phyloP scores from a whole-genome alignment of 2,113 vertebrate species.

The Protomyctophum bolini region DNA sequence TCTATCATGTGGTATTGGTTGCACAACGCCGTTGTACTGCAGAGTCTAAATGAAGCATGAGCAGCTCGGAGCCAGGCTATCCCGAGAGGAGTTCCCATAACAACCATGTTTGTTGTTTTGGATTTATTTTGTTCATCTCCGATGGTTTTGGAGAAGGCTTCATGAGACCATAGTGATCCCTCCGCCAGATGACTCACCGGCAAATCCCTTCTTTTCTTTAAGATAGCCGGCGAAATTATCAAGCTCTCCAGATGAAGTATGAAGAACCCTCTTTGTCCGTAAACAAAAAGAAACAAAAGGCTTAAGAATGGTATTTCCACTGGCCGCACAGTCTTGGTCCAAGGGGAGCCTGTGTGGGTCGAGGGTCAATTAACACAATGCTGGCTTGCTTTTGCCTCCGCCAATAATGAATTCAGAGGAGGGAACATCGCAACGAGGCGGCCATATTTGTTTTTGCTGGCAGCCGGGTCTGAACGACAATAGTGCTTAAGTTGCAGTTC shows the following conservation, averaged over 20 bases:
- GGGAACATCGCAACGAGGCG: conserved; percentile 56
- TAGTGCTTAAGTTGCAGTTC: conserved; percentile 46
- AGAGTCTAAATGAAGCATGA: conserved; percentile 3
- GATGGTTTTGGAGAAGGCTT: conserved; percentile 19
- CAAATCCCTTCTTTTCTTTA: conserved; percentile 28
- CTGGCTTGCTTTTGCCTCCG: conserved; percentile 37
- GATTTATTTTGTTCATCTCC: conserved; percentile 52
- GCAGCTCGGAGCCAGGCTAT: not conserved
- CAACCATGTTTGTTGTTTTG: conserved; percentile 49
- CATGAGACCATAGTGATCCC: conserved; percentile 37
- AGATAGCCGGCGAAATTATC: conserved; percentile 35
- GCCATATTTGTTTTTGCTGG: conserved; percentile 74
- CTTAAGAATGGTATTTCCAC: conserved; percentile 63
- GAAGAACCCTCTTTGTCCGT: conserved; percentile 53
- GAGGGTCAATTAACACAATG: conserved; percentile 67
- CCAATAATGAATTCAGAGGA: conserved; percentile 56
- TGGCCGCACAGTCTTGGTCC: conserved; percentile 44
- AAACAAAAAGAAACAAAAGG: conserved; percentile 62
- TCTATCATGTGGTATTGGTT: too few relatives aligned
- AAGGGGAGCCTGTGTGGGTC: conserved; percentile 61
- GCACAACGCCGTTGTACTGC: not conserved
- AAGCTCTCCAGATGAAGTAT: conserved; percentile 38
- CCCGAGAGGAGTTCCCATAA: conserved; percentile 47
- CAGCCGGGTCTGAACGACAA: conserved; percentile 60
- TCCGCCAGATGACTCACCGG: conserved; percentile 50